Base-by-base conservation (phyloP, 30 jellyfish, hydroid and myxozoan genomes). In the Chrysaora quinquecirrha region DNA sequence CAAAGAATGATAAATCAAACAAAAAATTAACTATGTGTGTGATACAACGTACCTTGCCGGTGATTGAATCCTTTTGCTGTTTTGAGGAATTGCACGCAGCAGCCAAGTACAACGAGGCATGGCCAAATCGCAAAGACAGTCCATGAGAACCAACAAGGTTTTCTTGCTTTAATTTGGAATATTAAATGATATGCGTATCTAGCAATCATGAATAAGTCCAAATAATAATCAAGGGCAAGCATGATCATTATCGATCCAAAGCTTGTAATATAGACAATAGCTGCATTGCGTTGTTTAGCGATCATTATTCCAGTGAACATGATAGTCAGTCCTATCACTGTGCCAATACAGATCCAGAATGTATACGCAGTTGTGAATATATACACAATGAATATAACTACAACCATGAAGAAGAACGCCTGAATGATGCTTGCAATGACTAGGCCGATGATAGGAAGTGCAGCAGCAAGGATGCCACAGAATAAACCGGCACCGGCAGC, bases 91-190 rank as follows among this genome's bases (percentile, higher is more conserved):
- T 91, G 98, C 28, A 91, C 96, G 23, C 86, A 49, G 80, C 90
- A 78, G 2, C 98, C 98, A 3, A 91, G 89, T 3, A 85, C 62
- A 69, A 85, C 70, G 30, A 91, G 72, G 46, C 84, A 66, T 1
- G 96, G 96, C 98, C 98, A 91, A 64, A 84, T 29, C 3, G 87
- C 96, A 49, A 84, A 82, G 24, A 91, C 73, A 0, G 87, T 56
- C 95, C 96, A 91, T 21, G 98, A 91, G 64, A 82, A 85, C 98
- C 98, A 91, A 71, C 98, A 91, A 0, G 96, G 96, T 80, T 66
- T 30, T 2, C 90, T 83, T 20, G 62, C 78, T 0, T 71, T 19
- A 32, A 35, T 46, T 20, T 30, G 78, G 34, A 78, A 31, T 10
- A 84, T 25, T 58, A 76, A 30, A 64, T 71, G 72, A 48, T 84